A percentile compares a stretch with the other conserved stretches of the same genome.
Evolutionary conservation across 2,888 invertebrate species (phyloP).

Genomic region (Trachelus iudaicus): DNA sequence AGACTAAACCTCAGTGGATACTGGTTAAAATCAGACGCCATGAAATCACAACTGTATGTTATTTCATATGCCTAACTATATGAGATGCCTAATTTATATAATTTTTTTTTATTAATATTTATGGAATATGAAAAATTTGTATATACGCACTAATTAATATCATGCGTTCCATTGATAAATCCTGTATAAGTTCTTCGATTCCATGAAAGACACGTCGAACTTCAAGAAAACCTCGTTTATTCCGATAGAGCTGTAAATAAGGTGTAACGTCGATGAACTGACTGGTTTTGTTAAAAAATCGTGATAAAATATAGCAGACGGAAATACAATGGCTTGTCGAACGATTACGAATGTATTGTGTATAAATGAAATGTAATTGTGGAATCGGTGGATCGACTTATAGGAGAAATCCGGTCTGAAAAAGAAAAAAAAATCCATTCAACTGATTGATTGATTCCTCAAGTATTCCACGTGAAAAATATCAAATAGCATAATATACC

Average conservation of each 20-base stretch:
- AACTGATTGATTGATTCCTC: neutral
- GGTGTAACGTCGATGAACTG: neutral
- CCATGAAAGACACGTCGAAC: neutral
- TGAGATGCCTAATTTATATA: neutral
- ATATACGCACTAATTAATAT: neutral
- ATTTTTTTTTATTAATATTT: neutral
- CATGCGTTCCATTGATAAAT: neutral
- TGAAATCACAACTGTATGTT: neutral
- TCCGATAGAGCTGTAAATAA: neutral
- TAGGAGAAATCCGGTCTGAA: neutral
- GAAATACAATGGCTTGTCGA: neutral
- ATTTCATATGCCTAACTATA: neutral
- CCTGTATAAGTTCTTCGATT: neutral
- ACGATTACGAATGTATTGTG: neutral
- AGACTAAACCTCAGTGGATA: neutral
- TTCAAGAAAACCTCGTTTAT: neutral
- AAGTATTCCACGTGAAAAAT: neutral
- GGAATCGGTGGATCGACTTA: neutral
- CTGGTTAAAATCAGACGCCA: neutral
- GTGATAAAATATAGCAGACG: neutral
- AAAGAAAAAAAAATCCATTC: neutral
- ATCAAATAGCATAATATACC: too few relatives aligned
- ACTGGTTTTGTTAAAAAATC: neutral
- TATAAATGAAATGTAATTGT: neutral
- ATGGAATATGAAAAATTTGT: neutral